A percentile compares a stretch with the other conserved stretches of the same genome.
These are phyloP conservation scores for Graphium colonna DNA, from an alignment of 2,888 invertebrate species.

Conservation along the genomic window DNA sequence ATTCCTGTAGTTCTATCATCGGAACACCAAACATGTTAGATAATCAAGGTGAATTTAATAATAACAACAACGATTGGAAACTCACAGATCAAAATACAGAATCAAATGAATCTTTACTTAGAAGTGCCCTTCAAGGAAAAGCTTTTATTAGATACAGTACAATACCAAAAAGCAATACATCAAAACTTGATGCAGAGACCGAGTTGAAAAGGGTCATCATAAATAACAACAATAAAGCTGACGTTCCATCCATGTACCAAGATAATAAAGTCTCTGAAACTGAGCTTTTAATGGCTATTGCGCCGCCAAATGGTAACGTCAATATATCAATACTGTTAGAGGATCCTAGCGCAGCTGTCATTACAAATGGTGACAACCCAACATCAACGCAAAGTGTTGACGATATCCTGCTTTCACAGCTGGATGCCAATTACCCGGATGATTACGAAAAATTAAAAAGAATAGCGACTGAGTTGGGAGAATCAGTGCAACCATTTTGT, in stretches of 20 bases:
- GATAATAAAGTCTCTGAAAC: constrained; percentile 59
- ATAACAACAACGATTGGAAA: constrained; percentile 92
- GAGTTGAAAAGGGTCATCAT: constrained; percentile 66
- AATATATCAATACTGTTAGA: constrained; percentile 75
- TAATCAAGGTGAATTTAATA: constrained; percentile 78
- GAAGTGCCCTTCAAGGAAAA: constrained; percentile 92
- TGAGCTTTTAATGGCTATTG: constrained; percentile 64
- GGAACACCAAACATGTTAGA: constrained; percentile 77
- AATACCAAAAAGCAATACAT: constrained; percentile 73
- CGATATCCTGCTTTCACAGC: constrained; percentile 84
- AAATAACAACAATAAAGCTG: constrained; percentile 71
- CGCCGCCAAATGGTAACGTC: constrained; percentile 61
- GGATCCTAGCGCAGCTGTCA: constrained; percentile 62
- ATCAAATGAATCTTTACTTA: constrained; percentile 86
- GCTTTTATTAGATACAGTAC: constrained; percentile 79
- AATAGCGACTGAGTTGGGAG: constrained; percentile 90
- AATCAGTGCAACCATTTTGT: constrained; percentile 87
- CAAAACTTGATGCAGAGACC: constrained; percentile 60
- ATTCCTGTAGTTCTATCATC: constrained; percentile 59
- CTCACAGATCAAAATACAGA: constrained; percentile 85
- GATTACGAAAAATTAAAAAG: constrained; percentile 92
- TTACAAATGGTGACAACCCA: constrained; percentile 73
- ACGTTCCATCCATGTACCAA: constrained; percentile 79
- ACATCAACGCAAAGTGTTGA: constrained; percentile 83
- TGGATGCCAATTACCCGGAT: constrained; percentile 85